These are phyloP conservation scores for Elegia similella DNA, from an alignment of 2,888 invertebrate genomes.

Conservation along the genomic window DNA sequence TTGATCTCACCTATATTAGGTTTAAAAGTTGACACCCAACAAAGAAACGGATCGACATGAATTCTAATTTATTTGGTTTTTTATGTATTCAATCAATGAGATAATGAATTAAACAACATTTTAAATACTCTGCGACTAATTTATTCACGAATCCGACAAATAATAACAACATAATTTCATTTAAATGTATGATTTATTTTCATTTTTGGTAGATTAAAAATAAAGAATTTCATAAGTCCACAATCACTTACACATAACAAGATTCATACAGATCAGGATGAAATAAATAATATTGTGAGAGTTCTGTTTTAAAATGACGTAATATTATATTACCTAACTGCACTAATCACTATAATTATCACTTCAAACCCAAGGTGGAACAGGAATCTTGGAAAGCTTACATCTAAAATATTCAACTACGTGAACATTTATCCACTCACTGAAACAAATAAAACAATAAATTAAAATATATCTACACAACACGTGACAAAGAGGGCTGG, in stretches of 20 bases:
- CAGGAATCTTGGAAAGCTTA: constrained; percentile 78
- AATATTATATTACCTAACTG: constrained; percentile 70
- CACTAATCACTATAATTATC: constrained; percentile 76
- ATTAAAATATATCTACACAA: constrained; percentile 26
- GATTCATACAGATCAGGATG: constrained; percentile 79
- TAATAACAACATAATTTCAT: constrained; percentile 37
- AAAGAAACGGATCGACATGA: neutral
- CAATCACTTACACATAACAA: constrained; percentile 76
- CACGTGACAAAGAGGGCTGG: too few relatives aligned
- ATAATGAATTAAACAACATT: constrained; percentile 45
- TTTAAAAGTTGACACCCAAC: too few relatives aligned
- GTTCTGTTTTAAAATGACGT: constrained; percentile 67
- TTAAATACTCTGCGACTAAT: constrained; percentile 20
- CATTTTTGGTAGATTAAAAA: constrained; percentile 80
- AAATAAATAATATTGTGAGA: constrained; percentile 78
- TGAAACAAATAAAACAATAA: constrained; percentile 53
- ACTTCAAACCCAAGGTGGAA: constrained; percentile 77
- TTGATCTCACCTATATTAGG: too few relatives aligned
- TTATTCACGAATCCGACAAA: constrained; percentile 16
- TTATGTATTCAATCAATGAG: constrained; percentile 34
- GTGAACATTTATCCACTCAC: constrained; percentile 64
- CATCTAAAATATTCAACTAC: constrained; percentile 73
- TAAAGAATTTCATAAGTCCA: constrained; percentile 73
- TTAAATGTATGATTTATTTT: constrained; percentile 76
- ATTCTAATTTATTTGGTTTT: constrained; percentile 22